phyloP scores from a whole-genome alignment of 1,140 invertebrate genomes.

The Triops cancriformis region DNA sequence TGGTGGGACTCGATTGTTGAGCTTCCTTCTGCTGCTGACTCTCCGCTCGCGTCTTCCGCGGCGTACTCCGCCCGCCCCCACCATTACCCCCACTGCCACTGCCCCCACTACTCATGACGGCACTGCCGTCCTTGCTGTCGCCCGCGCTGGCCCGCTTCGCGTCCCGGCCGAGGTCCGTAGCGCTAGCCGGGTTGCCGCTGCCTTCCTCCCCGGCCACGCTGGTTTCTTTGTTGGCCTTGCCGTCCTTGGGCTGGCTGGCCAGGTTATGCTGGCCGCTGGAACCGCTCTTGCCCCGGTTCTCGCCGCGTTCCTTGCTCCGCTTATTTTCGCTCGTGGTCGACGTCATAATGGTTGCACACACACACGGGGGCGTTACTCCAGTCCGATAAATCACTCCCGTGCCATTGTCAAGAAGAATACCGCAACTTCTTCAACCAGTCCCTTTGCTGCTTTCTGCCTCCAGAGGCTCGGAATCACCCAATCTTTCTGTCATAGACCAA shows the following conservation, averaged over 20 bases:
- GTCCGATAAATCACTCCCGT: neutral
- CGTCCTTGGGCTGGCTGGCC: neutral
- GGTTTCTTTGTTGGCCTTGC: neutral
- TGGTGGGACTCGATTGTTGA: neutral
- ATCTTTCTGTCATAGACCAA: neutral
- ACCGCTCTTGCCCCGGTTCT: neutral
- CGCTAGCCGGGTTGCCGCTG: neutral
- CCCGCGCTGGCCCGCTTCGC: neutral
- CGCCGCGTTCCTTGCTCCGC: neutral
- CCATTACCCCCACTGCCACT: neutral
- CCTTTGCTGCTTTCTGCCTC: neutral
- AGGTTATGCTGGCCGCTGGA: neutral
- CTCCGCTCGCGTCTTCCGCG: conserved; percentile 12
- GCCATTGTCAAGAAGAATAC: too few species aligned
- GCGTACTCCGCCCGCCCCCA: neutral
- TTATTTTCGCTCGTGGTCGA: neutral
- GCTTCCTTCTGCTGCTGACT: neutral
- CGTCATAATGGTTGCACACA: neutral
- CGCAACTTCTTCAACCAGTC: too few species aligned
- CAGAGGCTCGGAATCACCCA: neutral
- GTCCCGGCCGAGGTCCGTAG: neutral
- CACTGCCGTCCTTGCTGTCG: neutral
- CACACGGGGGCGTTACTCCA: neutral
- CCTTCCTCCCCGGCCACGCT: neutral
- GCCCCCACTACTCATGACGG: neutral